phyloP scores from a whole-genome alignment of 2,797 vertebrate species.

The Crocidura indochinensis region DNA sequence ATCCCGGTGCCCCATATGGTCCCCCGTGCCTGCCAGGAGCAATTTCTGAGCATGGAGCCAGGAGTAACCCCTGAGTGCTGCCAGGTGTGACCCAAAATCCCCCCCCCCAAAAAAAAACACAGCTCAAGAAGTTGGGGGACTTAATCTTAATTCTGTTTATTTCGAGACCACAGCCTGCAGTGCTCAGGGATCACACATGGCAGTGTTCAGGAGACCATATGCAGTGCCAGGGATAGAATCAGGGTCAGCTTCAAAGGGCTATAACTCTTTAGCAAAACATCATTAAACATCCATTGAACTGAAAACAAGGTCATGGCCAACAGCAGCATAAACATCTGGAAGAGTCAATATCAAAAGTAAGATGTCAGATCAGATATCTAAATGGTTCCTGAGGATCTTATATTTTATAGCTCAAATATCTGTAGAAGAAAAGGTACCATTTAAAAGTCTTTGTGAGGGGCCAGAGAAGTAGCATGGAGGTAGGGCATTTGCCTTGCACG shows the following conservation, averaged over 20 bases:
- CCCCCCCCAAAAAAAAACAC: neutral
- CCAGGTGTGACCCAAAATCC: too few relatives aligned
- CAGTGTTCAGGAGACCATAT: too few relatives aligned
- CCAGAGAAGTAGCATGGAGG: too few relatives aligned
- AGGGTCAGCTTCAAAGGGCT: neutral
- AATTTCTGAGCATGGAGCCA: too few relatives aligned
- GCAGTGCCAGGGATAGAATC: too few relatives aligned
- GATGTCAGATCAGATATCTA: neutral
- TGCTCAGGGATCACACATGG: too few relatives aligned
- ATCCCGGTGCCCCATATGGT: too few relatives aligned
- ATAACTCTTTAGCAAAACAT: neutral
- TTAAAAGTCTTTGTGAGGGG: too few relatives aligned
- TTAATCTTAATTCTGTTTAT: neutral
- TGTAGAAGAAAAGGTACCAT: neutral
- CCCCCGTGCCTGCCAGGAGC: too few relatives aligned
- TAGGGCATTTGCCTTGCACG: too few relatives aligned
- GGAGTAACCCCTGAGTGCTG: too few relatives aligned
- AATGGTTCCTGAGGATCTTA: neutral
- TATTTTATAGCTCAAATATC: slow-evolving; percentile 16
- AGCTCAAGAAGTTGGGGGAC: neutral
- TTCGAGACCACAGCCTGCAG: too few relatives aligned
- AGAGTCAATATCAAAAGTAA: neutral
- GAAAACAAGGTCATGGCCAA: slow-evolving; percentile 12
- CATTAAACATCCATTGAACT: neutral
- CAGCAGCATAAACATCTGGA: neutral